Percentiles rank a stretch among this genome's conserved stretches.
phyloP scores from a whole-genome alignment of 1,140 invertebrate species.

The Muscidifurax raptorellus region DNA sequence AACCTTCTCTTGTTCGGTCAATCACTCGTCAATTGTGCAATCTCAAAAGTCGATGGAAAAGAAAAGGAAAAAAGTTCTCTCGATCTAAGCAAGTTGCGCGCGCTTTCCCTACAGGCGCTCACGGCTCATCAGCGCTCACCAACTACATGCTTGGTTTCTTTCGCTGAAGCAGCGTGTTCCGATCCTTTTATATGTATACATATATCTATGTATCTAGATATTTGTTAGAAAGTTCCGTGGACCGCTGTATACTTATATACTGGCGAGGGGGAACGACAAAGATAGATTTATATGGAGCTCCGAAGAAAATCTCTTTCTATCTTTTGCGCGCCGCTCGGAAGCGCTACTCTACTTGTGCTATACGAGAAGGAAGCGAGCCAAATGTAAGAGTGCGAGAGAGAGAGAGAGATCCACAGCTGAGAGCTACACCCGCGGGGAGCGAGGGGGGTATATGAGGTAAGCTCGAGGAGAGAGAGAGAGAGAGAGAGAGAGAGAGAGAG shows the following conservation, averaged over 20 bases:
- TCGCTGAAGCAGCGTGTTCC: neutral
- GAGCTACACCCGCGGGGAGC: neutral
- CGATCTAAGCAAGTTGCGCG: neutral
- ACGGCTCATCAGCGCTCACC: neutral
- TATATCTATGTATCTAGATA: no score
- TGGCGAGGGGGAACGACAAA: neutral
- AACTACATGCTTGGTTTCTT: neutral
- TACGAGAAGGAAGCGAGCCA: neutral
- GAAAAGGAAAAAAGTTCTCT: neutral
- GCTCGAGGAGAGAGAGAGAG: no score
- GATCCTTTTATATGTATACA: constrained; percentile 8
- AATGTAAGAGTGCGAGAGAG: neutral
- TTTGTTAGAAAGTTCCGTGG: neutral
- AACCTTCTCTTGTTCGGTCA: neutral
- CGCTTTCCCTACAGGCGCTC: neutral
- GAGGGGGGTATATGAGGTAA: neutral
- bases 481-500: no score
- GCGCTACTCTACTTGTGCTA: neutral
- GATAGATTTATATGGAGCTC: neutral
- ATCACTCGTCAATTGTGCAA: neutral
- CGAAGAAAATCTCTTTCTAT: neutral
- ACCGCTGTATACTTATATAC: neutral
- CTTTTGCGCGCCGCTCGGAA: neutral
- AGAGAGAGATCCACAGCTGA: neutral
- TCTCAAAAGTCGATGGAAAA: neutral